phyloP scores from a whole-genome alignment of 1,140 invertebrate species.

The Batillaria attramentaria region DNA sequence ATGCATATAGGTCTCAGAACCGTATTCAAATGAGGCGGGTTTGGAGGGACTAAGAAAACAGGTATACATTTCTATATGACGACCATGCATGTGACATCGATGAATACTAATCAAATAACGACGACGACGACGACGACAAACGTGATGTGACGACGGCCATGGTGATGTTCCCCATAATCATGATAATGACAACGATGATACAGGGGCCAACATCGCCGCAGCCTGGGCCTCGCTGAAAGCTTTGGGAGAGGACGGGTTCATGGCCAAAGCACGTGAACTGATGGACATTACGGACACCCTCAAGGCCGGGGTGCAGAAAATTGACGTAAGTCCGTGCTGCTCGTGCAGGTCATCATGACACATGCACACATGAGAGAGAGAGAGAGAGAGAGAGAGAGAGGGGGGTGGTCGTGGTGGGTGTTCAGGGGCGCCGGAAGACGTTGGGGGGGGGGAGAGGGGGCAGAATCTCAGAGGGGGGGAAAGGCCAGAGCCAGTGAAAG shows the following conservation, averaged over 20 bases:
- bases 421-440: too few relatives aligned
- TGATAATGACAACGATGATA: conserved; percentile 14
- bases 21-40: too few relatives aligned
- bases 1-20: too few relatives aligned
- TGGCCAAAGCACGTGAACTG: conserved; percentile 86
- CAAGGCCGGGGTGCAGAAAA: conserved; percentile 75
- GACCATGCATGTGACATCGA: neutral
- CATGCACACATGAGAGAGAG: too few relatives aligned
- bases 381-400: too few relatives aligned
- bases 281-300: conserved; percentile 85
- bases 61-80: too few relatives aligned
- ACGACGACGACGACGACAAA: neutral
- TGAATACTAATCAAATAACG: neutral
- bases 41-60: too few relatives aligned
- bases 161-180: neutral
- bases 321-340: conserved; percentile 55
- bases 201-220: conserved; percentile 82
- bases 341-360: too few relatives aligned
- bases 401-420: too few relatives aligned
- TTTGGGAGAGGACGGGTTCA: conserved; percentile 89
- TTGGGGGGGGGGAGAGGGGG: too few relatives aligned
- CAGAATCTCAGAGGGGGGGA: too few relatives aligned
- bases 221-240: conserved; percentile 95
- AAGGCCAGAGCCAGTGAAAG: too few relatives aligned
- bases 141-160: neutral